Base-by-base conservation (phyloP, 2,113 vertebrate genomes). In the Bufo bufo region DNA sequence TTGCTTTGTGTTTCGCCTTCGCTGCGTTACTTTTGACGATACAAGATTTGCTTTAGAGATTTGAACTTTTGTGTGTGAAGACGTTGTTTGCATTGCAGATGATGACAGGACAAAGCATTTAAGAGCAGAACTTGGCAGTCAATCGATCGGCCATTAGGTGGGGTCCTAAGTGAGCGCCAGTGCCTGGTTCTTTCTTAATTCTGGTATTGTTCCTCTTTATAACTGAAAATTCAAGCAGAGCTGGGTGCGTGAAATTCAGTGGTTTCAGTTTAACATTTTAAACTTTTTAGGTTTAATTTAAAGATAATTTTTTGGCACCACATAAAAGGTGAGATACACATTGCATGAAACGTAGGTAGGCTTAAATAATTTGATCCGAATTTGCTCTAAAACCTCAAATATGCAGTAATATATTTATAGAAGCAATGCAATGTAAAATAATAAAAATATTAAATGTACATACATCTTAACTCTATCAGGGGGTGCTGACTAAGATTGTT, bases 21-120 rank as follows among this genome's bases (percentile, higher is more conserved):
- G 14, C 72, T 75, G 54, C 69, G 20, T 12, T 75, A 23, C 77
- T 43, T 77, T 86, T 86, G 45, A 19, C 4, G 56, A 77, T 75
- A 71, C 20, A 77, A 43, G 72, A 86, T 86, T 86, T 77, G 65
- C 74, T 63, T 86, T 86, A 77, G 58, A 86, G 74, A 86, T 77
- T 84, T 56, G 58, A 63, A 65, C 72, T 63, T 77, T 47, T 86
- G 56, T 77, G 56, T 77, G 58, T 77, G 63, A 50, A 77, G 71
- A 61, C 17, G 17, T 77, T 77, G 45, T 86, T 86, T 86, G 61
- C 45, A n/a, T 78, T 65, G 45, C 47, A 86, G 72, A 78, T 86
- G 56, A 86, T 86, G 58, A 77, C 58, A 63, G 59, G 84, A 86
- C 84, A 78, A 86, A 85, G 72, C 52, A 13, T 75, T 58, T 59